phyloP scores from a whole-genome alignment of 2,113 vertebrate genomes.

The Pelobates fuscus region DNA sequence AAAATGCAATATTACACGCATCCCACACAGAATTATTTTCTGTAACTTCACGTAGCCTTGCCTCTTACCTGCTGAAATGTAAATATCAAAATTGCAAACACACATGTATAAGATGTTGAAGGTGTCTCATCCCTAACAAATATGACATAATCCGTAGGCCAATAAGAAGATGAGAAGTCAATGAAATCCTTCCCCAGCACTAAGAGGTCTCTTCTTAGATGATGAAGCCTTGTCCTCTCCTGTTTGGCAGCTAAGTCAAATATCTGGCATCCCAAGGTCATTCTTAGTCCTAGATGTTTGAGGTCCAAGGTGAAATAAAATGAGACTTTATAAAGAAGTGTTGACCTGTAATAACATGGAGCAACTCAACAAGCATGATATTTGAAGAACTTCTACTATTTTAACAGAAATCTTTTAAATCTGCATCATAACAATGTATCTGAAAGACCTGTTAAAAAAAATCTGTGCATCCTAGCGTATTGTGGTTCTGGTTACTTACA shows the following conservation, averaged over 20 bases:
- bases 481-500: no score
- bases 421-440: background rate
- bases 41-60: background rate
- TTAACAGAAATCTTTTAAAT: background rate
- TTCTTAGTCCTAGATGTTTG: background rate
- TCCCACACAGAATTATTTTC: background rate
- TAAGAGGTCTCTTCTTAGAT: background rate
- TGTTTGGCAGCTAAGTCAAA: background rate
- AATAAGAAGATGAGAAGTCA: background rate
- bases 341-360: conserved; percentile 1
- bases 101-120: background rate
- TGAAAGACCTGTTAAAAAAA: no score
- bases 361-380: background rate
- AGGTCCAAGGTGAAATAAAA: background rate
- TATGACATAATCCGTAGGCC: background rate
- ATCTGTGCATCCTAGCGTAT: no score
- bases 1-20: background rate
- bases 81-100: background rate
- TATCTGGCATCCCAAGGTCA: background rate
- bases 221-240: background rate
- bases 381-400: background rate
- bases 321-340: background rate
- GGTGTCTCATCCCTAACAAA: background rate
- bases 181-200: background rate
- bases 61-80: conserved; percentile 7